Percentiles rank a stretch among this genome's conserved stretches.
Conservation (phyloP, 1,140 invertebrate genomes). For the Dolichoris vasculosae region DNA sequence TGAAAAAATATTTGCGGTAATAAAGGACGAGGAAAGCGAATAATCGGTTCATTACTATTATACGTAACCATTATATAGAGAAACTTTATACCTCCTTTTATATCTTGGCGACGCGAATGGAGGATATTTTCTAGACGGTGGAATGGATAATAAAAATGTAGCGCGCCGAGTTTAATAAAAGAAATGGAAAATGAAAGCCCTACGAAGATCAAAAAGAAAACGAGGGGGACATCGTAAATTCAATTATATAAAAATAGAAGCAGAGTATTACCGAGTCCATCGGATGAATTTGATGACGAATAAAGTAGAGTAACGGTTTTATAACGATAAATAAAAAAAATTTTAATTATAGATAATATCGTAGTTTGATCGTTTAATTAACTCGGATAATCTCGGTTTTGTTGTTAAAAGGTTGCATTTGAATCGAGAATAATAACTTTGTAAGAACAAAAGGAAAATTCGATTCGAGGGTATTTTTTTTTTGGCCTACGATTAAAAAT, state of each 20-base stretch:
- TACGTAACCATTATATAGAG: neutral
- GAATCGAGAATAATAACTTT: no score
- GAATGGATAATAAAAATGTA: neutral
- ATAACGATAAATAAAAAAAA: no score
- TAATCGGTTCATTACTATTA: no score
- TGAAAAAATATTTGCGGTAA: neutral
- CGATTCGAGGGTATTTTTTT: no score
- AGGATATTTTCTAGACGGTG: neutral
- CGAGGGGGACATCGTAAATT: neutral
- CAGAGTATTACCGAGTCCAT: neutral
- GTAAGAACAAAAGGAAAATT: no score
- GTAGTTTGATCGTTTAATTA: no score
- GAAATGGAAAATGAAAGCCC: neutral
- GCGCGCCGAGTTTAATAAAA: neutral
- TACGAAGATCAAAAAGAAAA: neutral
- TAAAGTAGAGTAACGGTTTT: neutral
- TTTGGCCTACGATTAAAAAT: no score
- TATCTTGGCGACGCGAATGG: neutral
- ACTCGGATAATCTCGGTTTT: no score
- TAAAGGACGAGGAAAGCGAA: neutral
- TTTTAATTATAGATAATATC: no score
- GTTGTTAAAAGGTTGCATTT: no score
- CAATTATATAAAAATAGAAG: neutral
- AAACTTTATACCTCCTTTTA: neutral
- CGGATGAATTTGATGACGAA: neutral